These are phyloP conservation scores for Monoplex corrugatus DNA, from an alignment of 2,888 invertebrate genomes.

Conservation along the genomic window DNA sequence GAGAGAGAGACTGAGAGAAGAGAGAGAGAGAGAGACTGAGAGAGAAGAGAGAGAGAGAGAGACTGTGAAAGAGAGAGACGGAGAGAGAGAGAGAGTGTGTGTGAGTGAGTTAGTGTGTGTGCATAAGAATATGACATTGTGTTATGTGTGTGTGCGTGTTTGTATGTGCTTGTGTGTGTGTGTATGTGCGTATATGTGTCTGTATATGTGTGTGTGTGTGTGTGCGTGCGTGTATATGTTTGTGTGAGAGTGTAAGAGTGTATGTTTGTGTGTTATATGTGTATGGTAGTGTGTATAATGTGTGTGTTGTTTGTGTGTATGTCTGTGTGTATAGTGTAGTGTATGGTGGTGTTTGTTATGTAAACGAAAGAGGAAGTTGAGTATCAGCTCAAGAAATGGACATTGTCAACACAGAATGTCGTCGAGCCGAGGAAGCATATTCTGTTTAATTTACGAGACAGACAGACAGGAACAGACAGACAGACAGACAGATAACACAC, in stretches of 20 bases:
- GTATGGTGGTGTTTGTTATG: neutral
- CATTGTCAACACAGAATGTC: too few relatives aligned
- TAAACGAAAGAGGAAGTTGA: neutral
- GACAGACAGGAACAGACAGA: too few relatives aligned
- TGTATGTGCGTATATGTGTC: constrained; percentile 32
- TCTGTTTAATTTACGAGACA: too few relatives aligned
- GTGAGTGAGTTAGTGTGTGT: constrained; percentile 22
- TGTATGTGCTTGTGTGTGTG: constrained; percentile 10
- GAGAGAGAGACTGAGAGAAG: too few relatives aligned
- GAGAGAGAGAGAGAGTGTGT: neutral
- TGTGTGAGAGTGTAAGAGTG: neutral
- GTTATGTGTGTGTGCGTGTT: constrained; percentile 28
- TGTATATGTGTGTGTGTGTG: constrained; percentile 32
- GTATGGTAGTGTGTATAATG: neutral
- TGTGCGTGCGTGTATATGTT: neutral
- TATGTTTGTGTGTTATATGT: neutral
- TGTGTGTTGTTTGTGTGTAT: neutral
- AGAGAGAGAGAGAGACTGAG: neutral
- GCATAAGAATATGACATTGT: constrained; percentile 24
- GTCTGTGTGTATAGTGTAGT: too few relatives aligned
- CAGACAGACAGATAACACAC: too few relatives aligned
- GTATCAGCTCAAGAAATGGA: too few relatives aligned
- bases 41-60: too few relatives aligned
- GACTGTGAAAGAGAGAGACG: too few relatives aligned
- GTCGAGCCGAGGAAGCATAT: too few relatives aligned